Percentiles rank a stretch among this genome's conserved stretches.
These are phyloP conservation scores for Nephila pilipes DNA, from an alignment of 1,140 invertebrate genomes.

Conservation along the genomic window DNA sequence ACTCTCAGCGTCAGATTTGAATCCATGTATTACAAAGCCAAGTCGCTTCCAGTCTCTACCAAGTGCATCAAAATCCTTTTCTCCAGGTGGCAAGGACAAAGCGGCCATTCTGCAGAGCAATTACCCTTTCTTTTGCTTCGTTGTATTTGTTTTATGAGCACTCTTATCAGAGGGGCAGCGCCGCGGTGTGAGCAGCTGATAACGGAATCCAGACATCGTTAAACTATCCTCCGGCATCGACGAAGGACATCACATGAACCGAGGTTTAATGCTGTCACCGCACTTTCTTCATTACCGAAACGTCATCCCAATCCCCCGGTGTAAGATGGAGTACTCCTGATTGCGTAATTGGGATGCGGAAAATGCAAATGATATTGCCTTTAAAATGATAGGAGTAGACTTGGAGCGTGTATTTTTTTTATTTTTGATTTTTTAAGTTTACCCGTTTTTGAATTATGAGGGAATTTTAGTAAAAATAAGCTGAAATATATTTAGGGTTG, in stretches of 20 bases:
- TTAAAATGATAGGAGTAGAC: background rate
- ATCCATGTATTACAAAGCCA: background rate
- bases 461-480: too few species aligned
- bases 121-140: background rate
- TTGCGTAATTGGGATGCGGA: background rate
- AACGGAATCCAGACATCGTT: constrained; percentile 4
- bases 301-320: background rate
- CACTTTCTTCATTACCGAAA: background rate
- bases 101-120: background rate
- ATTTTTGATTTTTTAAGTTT: too few species aligned
- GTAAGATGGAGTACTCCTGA: background rate
- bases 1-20: too few species aligned
- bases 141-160: background rate
- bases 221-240: background rate
- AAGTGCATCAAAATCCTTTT: background rate
- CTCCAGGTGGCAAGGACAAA: background rate
- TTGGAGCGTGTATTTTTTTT: background rate
- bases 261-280: background rate
- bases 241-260: background rate
- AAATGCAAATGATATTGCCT: background rate
- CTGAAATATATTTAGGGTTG: too few species aligned
- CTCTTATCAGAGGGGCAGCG: background rate
- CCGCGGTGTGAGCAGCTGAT: background rate
- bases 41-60: background rate
- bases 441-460: too few species aligned